Evolutionary conservation across 2,113 vertebrate species (phyloP).

Genomic region (Phalacrocorax aristotelis): DNA sequence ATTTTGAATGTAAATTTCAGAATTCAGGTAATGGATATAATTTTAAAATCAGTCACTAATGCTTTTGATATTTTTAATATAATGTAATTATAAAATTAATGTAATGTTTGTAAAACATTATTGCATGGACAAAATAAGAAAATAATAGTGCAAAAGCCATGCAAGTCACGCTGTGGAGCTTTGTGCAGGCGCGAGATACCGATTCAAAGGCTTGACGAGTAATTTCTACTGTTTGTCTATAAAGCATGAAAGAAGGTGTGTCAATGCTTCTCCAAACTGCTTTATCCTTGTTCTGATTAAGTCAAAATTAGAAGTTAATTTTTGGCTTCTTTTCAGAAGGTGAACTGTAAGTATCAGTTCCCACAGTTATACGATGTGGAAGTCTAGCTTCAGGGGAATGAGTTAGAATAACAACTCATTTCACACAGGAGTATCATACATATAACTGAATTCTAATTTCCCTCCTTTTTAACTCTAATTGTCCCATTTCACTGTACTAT

Average conservation of each 20-base stretch:
- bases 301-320: conserved; percentile 27
- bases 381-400: background rate
- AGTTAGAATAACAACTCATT: conserved; percentile 23
- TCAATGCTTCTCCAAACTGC: background rate
- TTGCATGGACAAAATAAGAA: background rate
- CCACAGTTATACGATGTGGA: background rate
- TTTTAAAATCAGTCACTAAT: background rate
- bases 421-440: background rate
- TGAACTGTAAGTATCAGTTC: background rate
- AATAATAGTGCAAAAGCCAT: background rate
- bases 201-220: background rate
- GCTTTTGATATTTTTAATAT: too few species aligned
- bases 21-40: background rate
- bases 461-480: conserved; percentile 23
- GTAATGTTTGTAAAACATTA: too few species aligned
- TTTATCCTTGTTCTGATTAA: conserved; percentile 5
- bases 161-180: background rate
- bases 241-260: background rate
- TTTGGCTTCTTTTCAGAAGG: conserved; percentile 2
- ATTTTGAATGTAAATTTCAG: background rate
- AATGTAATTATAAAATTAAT: too few species aligned
- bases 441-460: conserved; percentile 20
- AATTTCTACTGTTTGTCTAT: background rate
- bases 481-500: background rate
- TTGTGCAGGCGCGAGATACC: background rate